Percentiles rank a stretch among this genome's conserved stretches.
Evolutionary conservation across 2,113 vertebrate genomes (phyloP).

Genomic region (Catharus fuscescens): DNA sequence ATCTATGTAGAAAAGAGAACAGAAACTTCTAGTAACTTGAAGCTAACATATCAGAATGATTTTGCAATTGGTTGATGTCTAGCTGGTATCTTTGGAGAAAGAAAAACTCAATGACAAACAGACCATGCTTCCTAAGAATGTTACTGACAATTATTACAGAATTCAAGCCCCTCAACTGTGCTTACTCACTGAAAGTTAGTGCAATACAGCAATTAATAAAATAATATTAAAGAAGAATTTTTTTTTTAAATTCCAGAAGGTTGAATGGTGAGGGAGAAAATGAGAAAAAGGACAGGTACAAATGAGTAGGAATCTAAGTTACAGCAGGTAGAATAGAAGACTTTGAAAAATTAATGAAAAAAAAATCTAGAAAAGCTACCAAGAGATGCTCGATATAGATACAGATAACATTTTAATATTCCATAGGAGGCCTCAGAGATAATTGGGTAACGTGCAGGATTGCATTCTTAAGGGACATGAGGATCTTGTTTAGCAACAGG

Average conservation of each 20-base stretch:
- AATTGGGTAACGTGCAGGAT: background rate
- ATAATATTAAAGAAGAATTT: background rate
- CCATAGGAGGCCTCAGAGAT: background rate
- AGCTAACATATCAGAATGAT: background rate
- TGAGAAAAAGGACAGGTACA: background rate
- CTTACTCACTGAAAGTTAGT: background rate
- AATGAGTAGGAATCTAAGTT: background rate
- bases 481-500: background rate
- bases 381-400: background rate
- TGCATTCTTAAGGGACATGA: rapidly evolving
- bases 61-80: background rate
- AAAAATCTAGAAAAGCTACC: background rate
- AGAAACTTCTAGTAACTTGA: background rate
- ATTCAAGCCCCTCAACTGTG: background rate
- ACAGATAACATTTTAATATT: background rate
- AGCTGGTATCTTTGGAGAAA: background rate
- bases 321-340: background rate
- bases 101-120: background rate
- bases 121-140: background rate
- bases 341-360: background rate
- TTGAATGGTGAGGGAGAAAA: background rate
- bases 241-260: background rate
- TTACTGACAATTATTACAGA: background rate
- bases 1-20: background rate
- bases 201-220: background rate